Evolutionary conservation across 2,888 invertebrate genomes (phyloP).

Genomic region (Ephialtes manifestator): DNA sequence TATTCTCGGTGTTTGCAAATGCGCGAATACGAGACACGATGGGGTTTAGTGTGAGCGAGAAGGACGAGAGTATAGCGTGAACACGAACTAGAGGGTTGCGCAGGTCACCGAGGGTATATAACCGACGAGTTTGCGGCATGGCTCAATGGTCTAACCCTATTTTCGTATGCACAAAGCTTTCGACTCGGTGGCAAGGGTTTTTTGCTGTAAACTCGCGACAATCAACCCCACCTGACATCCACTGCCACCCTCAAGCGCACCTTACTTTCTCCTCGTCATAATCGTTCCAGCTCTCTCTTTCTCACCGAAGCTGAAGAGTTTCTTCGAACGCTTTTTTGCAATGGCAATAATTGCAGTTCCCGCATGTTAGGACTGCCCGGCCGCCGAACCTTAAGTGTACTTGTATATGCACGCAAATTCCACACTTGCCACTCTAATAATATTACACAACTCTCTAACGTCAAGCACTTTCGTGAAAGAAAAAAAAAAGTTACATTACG

Average conservation of each 20-base stretch:
- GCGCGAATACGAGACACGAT: slow-evolving; percentile 40
- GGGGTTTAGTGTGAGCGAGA: slow-evolving; percentile 47
- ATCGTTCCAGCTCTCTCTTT: slow-evolving; percentile 59
- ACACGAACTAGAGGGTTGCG: slow-evolving; percentile 59
- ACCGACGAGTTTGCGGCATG: slow-evolving; percentile 54
- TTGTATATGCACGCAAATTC: slow-evolving; percentile 38
- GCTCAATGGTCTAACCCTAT: slow-evolving; percentile 69
- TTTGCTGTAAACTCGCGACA: slow-evolving; percentile 73
- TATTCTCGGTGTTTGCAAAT: slow-evolving; percentile 62
- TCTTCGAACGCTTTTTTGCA: slow-evolving; percentile 70
- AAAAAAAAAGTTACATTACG: background rate
- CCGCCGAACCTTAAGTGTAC: slow-evolving; percentile 31
- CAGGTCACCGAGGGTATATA: slow-evolving; percentile 44
- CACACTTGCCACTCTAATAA: slow-evolving; percentile 47
- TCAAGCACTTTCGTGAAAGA: background rate
- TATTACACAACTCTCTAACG: slow-evolving; percentile 31
- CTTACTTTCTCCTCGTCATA: slow-evolving; percentile 47
- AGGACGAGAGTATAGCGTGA: slow-evolving; percentile 56
- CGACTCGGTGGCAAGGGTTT: slow-evolving; percentile 67
- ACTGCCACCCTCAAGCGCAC: slow-evolving; percentile 63
- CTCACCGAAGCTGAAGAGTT: slow-evolving; percentile 70
- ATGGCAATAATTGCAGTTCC: slow-evolving; percentile 74
- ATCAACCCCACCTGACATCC: slow-evolving; percentile 72
- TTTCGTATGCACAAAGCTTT: slow-evolving; percentile 81
- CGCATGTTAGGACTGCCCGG: slow-evolving; percentile 50